Evolutionary conservation across 2,113 vertebrate genomes (phyloP).

Genomic region (Vidua macroura): DNA sequence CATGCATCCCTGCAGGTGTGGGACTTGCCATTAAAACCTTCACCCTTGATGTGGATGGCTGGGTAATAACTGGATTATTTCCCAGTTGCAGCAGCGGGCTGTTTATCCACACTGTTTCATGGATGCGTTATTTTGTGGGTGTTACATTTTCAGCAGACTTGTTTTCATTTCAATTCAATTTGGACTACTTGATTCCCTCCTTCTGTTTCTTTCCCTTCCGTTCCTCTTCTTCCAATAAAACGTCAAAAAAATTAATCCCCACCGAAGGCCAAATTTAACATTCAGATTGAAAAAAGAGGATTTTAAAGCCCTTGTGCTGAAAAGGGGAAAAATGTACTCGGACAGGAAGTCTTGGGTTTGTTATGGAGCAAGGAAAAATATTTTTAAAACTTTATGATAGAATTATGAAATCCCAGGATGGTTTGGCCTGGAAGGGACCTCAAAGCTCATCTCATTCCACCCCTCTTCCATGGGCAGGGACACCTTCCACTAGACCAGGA

Average conservation of each 20-base stretch:
- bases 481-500: not conserved
- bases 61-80: not conserved
- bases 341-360: not conserved
- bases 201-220: constrained; percentile 8
- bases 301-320: not conserved
- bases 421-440: not conserved
- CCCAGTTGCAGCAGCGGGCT: not conserved
- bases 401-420: not conserved
- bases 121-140: not conserved
- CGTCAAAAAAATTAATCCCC: constrained; percentile 6
- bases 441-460: not conserved
- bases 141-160: not conserved
- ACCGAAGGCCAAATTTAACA: not conserved
- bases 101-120: not conserved
- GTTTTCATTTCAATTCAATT: not conserved
- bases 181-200: not conserved
- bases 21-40: not conserved
- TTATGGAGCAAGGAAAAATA: not conserved
- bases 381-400: not conserved
- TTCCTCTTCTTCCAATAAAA: constrained; percentile 13
- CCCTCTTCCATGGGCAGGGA: not conserved
- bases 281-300: constrained; percentile 13
- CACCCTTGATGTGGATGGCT: rapidly evolving
- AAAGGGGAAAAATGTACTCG: not conserved
- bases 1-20: not conserved